These are phyloP conservation scores for Platycheirus rosarum DNA, from an alignment of 2,888 invertebrate genomes.

Conservation along the genomic window DNA sequence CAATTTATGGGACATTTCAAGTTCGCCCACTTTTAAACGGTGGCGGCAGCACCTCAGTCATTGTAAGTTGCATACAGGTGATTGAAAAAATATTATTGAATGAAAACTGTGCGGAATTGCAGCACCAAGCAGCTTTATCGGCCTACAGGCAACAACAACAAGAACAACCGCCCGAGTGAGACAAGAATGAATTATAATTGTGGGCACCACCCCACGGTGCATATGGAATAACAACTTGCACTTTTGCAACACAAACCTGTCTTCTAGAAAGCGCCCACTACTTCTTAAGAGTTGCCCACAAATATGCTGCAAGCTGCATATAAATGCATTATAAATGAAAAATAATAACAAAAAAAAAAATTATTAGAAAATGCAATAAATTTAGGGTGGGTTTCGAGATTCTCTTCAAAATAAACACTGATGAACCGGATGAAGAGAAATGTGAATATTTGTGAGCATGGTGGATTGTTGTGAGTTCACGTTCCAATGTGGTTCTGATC, in stretches of 20 bases:
- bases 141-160: constrained; percentile 32
- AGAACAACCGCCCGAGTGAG: constrained; percentile 35
- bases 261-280: constrained; percentile 29
- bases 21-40: constrained; percentile 53
- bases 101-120: constrained; percentile 44
- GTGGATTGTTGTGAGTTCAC: background rate
- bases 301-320: no score
- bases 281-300: background rate
- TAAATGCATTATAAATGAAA: background rate
- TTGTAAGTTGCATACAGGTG: constrained; percentile 36
- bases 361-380: background rate
- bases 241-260: constrained; percentile 53
- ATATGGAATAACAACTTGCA: constrained; percentile 68
- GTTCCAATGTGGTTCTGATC: constrained; percentile 10
- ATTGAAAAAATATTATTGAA: constrained; percentile 50
- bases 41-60: constrained; percentile 11
- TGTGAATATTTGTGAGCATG: background rate
- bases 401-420: constrained; percentile 7
- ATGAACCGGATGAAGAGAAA: background rate
- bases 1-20: constrained; percentile 57
- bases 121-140: constrained; percentile 47
- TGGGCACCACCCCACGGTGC: constrained; percentile 31
- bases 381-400: background rate
- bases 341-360: background rate
- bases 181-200: constrained; percentile 27